Percentiles rank a stretch among this genome's conserved stretches.
Conservation (phyloP, 2,113 vertebrate genomes). For the Cervus canadensis region DNA sequence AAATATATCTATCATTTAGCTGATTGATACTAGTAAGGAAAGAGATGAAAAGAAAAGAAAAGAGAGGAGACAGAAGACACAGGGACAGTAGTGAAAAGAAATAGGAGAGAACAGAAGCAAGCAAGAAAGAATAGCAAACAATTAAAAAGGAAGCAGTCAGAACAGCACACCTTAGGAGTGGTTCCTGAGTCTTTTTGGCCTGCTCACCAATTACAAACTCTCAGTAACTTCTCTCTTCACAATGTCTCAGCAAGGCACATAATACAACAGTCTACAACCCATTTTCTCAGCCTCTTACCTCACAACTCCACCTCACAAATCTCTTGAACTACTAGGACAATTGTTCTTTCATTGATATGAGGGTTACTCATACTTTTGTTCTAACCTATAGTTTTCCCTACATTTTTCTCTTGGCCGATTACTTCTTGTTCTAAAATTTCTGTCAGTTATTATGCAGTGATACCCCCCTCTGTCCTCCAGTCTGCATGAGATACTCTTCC, state of each 20-base stretch:
- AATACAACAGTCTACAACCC: too few relatives aligned
- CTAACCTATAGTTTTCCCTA: background rate
- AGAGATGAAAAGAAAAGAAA: background rate
- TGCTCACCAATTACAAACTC: background rate
- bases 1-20: background rate
- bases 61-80: background rate
- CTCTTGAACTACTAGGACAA: background rate
- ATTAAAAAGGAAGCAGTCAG: background rate
- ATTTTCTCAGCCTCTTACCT: background rate
- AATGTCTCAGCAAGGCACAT: too few relatives aligned
- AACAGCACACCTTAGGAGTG: fast-evolving
- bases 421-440: background rate
- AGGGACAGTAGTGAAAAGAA: background rate
- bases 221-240: background rate
- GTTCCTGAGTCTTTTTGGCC: background rate
- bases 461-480: background rate
- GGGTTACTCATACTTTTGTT: background rate
- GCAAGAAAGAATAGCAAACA: background rate
- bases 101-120: background rate
- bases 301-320: background rate
- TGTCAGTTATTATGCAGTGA: background rate
- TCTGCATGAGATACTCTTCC: background rate
- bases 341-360: background rate
- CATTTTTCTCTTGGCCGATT: background rate
- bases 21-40: background rate